Conservation (phyloP, 2,113 vertebrate genomes). For the Cryptoleucopteryx plumbea region DNA sequence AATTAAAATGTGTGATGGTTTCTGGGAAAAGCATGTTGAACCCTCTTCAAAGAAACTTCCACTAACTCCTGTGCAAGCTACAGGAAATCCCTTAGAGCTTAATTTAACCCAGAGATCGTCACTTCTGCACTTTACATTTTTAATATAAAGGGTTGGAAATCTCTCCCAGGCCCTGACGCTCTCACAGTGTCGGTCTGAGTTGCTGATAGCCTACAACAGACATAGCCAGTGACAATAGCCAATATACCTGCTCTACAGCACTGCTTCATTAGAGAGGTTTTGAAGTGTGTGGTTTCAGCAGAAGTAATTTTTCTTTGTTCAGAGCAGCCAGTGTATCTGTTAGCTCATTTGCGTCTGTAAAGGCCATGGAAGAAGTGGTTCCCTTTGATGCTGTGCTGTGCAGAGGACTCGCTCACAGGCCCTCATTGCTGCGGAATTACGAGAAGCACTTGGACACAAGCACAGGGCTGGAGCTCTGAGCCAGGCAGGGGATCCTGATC, state of each 20-base stretch:
- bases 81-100: neutral
- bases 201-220: neutral
- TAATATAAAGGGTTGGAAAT: neutral
- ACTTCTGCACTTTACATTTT: neutral
- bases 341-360: neutral
- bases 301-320: neutral
- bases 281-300: neutral
- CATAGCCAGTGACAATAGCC: neutral
- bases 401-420: neutral
- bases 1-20: slow-evolving; percentile 5
- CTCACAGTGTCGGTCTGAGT: neutral
- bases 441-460: neutral
- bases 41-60: neutral
- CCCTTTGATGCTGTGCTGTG: neutral
- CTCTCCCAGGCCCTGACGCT: neutral
- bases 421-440: neutral
- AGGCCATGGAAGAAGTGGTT: neutral
- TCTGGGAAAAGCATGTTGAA: neutral
- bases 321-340: neutral
- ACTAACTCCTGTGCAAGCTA: neutral
- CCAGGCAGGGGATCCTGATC: neutral
- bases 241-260: neutral
- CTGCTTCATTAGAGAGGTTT: neutral
- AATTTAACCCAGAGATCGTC: neutral
- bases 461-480: neutral